Conservation (phyloP, 2,113 vertebrate species). For the Oreochromis tanganicae region DNA sequence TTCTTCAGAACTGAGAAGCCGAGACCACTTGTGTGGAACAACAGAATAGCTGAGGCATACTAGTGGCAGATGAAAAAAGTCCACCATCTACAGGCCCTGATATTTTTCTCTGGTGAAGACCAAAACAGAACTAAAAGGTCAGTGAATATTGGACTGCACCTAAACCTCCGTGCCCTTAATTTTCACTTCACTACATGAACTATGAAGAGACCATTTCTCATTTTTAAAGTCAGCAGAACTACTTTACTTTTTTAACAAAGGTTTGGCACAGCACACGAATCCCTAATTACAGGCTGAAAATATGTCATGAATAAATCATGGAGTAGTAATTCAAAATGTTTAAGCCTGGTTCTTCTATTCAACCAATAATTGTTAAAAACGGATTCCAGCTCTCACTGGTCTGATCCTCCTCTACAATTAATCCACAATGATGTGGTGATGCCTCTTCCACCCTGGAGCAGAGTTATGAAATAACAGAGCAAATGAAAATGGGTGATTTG, state of each 20-base stretch:
- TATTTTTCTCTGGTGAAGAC: neutral
- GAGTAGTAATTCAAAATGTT: neutral
- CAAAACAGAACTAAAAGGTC: constrained; percentile 28
- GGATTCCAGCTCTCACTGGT: neutral
- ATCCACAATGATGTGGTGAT: neutral
- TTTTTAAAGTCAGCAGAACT: neutral
- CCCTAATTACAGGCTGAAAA: neutral
- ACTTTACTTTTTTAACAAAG: neutral
- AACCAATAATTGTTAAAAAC: neutral
- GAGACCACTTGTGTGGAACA: neutral
- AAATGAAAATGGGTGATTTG: neutral
- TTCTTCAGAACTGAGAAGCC: neutral
- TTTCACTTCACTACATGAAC: neutral
- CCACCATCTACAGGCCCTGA: neutral
- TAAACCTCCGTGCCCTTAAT: neutral
- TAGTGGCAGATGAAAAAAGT: neutral
- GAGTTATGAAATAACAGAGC: neutral
- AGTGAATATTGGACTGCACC: constrained; percentile 14
- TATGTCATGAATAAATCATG: neutral
- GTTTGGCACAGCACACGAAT: neutral
- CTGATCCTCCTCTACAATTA: neutral
- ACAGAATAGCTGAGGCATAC: neutral
- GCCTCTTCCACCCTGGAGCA: neutral
- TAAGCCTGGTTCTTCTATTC: neutral
- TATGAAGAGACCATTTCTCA: neutral